Evolutionary conservation across 1,140 invertebrate species (phyloP), one percentile per base, ranked within the genome.

Genomic region (Philaenus spumarius): DNA sequence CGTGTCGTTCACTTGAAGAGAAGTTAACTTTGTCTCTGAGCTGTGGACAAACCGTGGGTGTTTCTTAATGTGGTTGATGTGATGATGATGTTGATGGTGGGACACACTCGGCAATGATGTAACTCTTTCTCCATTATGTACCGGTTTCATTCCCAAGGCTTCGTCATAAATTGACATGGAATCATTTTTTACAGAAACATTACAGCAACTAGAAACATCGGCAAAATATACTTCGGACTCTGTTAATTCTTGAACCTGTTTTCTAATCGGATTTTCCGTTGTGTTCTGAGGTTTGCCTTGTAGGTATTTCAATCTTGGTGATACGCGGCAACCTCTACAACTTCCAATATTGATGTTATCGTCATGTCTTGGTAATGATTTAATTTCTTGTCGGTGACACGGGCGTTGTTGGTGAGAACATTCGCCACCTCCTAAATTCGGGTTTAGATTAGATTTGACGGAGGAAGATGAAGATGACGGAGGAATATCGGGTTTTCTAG

Each of bases 131-230:
- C 15, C 54, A 45, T 37, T 20, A 20, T 24, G 42, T 55, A n/a
- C 26, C 37, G n/a, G 34, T 24, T 53, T 60, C 23, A 30, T 55
- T 22, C 34, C 45, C 45, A 62, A 61, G 15, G 68, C 65, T 55
- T 69, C 67, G 52, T 67, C 67, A 42, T 68, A 66, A 5, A 63
- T 37, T 19, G 54, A 61, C 19, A 62, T 59, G 2, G 66, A 66
- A 64, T 81, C 80, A 62, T 81, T 81, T 63, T 83, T 78, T 2
- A 86, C 75, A 54, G 83, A 86, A 57, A 85, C 82, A 67, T 85
- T 85, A 63, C 87, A 89, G 66, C 87, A 90, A 48, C 87, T 90
- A n/a, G 86, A 89, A 1, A 90, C 87, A 66, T 91, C 87, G 1
- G 87, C 88, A 68, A 90, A 90, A 67, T 92, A 90, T 1, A 92